Evolutionary conservation across 2,797 vertebrate species (phyloP), one percentile per base, ranked within the genome.

Genomic region (Poeciliopsis paucimaculata): DNA sequence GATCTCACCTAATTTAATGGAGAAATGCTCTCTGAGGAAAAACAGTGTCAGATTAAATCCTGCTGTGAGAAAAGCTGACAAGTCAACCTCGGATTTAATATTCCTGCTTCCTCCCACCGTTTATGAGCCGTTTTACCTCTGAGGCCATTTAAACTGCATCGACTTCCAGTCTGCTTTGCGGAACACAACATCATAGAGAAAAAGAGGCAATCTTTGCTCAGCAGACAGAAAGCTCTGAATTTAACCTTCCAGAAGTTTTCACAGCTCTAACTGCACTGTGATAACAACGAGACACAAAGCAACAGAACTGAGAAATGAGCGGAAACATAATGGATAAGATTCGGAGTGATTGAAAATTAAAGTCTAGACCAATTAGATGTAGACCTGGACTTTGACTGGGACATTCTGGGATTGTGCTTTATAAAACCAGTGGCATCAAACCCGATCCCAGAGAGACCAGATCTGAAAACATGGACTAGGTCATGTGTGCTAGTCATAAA

Each of bases 161-260:
- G 76, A 75, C 78, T 82, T 84, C 77, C 78, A 47, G 53, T 66
- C 73, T 57, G 71, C 84, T 79, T 46, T 28, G 55, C 68, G 49
- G 11, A 64, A 11, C 26, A 81, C 73, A 84, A 57, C 16, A 5
- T 77, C 77, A 20, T 1, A 1, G 2, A 49, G 79, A 76, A 83
- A 85, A 91, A 77, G 76, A 87, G 31, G 80, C 84, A 87, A 87
- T 88, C 76, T 72, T 12, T 51, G 0, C 1, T 81, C 79, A 73
- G 26, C 23, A 15, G 76, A 86, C 72, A 41, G 77, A 73, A 31
- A 57, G 73, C 20, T 23, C 47, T 68, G 8, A 3, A 16, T 53
- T 45, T 12, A 60, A 47, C 18, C 55, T 55, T 8, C 23, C 7
- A 34, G 28, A 20, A n/a, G 26, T 45, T 1, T 72, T 47, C 45